A percentile compares a stretch with the other conserved stretches of the same genome.
Evolutionary conservation across 2,888 invertebrate genomes (phyloP).

Genomic region (Zhuqinia jingwanae): DNA sequence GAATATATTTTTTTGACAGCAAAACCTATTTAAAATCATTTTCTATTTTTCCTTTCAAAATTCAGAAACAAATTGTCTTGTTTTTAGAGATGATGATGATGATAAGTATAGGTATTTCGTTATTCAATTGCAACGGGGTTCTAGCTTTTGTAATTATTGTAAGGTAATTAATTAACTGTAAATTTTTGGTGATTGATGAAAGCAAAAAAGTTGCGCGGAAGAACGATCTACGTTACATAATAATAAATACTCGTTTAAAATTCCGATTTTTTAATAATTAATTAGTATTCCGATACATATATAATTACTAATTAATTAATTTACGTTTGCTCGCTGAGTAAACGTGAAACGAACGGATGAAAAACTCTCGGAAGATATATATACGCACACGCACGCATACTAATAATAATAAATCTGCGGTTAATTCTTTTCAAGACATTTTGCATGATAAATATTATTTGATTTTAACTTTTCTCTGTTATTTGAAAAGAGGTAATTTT

Average conservation of each 20-base stretch:
- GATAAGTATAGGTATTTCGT: constrained; percentile 26
- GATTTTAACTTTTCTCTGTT: not conserved
- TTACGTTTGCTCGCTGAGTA: constrained; percentile 38
- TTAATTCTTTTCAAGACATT: not conserved
- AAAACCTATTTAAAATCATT: constrained; percentile 10
- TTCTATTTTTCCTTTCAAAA: too few relatives aligned
- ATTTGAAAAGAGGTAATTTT: not conserved
- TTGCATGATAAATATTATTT: not conserved
- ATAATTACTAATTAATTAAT: constrained; percentile 24
- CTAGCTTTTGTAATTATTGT: too few relatives aligned
- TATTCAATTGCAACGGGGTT: constrained; percentile 6
- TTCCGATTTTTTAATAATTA: constrained; percentile 39
- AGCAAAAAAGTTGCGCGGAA: constrained; percentile 57
- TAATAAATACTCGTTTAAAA: constrained; percentile 41
- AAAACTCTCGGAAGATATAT: constrained; percentile 43
- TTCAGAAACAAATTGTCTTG: too few relatives aligned
- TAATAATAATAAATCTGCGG: constrained; percentile 19
- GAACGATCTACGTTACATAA: constrained; percentile 67
- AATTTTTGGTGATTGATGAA: constrained; percentile 57
- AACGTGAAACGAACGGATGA: constrained; percentile 43
- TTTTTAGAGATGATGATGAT: not conserved
- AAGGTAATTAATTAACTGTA: constrained; percentile 19
- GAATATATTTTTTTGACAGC: constrained; percentile 36
- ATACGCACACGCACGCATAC: not conserved
- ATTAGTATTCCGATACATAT: constrained; percentile 53